Base-by-base conservation (phyloP, 2,113 vertebrate genomes). In the Corvus moneduloides region DNA sequence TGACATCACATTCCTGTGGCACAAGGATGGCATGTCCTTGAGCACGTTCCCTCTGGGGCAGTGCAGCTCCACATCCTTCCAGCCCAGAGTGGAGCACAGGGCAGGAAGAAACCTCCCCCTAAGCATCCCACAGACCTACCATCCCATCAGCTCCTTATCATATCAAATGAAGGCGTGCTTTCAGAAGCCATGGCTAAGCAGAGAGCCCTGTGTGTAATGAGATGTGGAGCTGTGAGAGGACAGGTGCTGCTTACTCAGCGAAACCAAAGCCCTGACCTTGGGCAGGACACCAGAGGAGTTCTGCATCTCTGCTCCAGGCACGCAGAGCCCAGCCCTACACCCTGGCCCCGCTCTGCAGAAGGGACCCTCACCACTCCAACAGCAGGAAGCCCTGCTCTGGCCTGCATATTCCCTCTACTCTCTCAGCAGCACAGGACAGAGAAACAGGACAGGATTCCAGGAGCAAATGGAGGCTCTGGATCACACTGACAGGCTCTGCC, bases 231-330 rank as follows among this genome's bases (percentile, higher is more conserved):
- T 35, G 52, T 1, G 35, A 71, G 75, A 77, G 46, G 49, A 56
- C 68, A 66, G 26, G 44, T 8, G 0, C 32, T 77, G 82, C 87
- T 76, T 28, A 19, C 48, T 95, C 91, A 89, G 95, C 9, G n/a
- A 96, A 96, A 91, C 43, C 83, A 86, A 96, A 96, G 64, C 83
- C 72, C 79, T 76, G 93, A 97, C 96, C 95, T 97, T 96, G 95
- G 30, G 18, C 58, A 87, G 83, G 69, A 93, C 88, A 78, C 66
- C 87, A 91, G 78, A 72, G 26, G 49, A 89, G 80, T 13, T 89
- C 51, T 91, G 86, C 69, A 56, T 18, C 84, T 54, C 74, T 63
- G 58, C 72, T 78, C 55, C 51, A 56, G 6, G 16, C 62, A 48
- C 35, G 6, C 35, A 16, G 2, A 39, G 61, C 10, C 54, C 76